Percentiles rank a stretch among this genome's conserved stretches.
phyloP scores from a whole-genome alignment of 2,113 vertebrate species.

The Colossoma macropomum region DNA sequence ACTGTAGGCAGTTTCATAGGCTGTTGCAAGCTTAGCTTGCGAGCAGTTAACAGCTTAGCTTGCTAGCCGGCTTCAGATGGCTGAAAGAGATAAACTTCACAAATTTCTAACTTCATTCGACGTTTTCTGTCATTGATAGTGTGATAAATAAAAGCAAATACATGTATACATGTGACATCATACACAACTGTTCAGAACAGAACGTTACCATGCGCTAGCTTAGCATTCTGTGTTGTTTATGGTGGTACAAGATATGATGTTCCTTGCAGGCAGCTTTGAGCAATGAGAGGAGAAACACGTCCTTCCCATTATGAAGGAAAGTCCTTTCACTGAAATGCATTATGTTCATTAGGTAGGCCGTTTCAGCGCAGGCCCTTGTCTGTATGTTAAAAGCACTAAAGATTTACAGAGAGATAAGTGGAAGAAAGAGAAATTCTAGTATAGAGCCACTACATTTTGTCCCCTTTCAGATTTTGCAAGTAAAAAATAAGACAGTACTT shows the following conservation, averaged over 20 bases:
- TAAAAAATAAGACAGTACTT: slow-evolving; percentile 9
- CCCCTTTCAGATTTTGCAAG: not conserved
- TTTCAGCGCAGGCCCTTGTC: not conserved
- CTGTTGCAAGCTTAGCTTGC: no score
- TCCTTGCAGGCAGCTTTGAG: slow-evolving; percentile 15
- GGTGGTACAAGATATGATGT: not conserved
- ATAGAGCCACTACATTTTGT: not conserved
- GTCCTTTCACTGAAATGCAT: slow-evolving; percentile 23
- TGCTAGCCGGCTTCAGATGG: no score
- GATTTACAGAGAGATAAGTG: not conserved
- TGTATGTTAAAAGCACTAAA: not conserved
- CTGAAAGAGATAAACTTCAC: no score
- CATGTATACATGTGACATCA: no score
- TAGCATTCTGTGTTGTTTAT: slow-evolving; percentile 11
- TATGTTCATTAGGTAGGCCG: not conserved
- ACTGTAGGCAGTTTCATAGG: no score
- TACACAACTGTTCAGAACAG: no score
- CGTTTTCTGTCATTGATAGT: no score
- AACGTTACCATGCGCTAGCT: not conserved
- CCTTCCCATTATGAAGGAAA: slow-evolving; percentile 16
- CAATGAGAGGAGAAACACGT: not conserved
- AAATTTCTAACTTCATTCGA: no score
- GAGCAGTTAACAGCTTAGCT: no score
- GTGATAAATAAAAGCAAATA: no score
- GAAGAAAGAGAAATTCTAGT: not conserved